Conservation (phyloP, 1,140 invertebrate genomes). For the Pseudomyrmex sp. region DNA sequence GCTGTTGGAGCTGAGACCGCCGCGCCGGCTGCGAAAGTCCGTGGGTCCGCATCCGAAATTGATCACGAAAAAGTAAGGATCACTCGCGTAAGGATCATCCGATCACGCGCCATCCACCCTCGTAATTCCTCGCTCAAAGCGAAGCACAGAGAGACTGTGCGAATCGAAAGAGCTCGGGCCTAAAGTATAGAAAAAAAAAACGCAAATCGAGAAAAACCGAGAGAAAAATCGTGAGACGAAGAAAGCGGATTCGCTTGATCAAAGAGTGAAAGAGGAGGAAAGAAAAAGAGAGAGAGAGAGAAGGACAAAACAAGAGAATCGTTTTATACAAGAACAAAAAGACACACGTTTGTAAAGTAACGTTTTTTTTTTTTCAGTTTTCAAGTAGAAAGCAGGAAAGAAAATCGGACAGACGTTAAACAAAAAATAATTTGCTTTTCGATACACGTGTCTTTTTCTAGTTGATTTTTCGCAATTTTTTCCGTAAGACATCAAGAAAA, state of each 20-base stretch:
- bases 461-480: conserved; percentile 14
- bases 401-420: conserved; percentile 7
- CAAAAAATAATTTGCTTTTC: conserved; percentile 21
- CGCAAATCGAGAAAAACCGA: conserved; percentile 20
- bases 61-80: conserved; percentile 83
- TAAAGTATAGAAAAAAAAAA: conserved; percentile 33
- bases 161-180: conserved; percentile 10
- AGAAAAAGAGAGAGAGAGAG: conserved; percentile 46
- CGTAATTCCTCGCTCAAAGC: conserved; percentile 49
- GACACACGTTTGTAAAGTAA: conserved; percentile 23
- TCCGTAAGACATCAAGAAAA: conserved; percentile 5
- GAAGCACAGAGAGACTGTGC: conserved; percentile 15
- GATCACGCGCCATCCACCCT: conserved; percentile 62
- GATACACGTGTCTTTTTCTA: neutral
- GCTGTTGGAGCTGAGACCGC: conserved; percentile 81
- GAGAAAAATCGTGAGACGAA: conserved; percentile 49
- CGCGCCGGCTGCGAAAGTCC: conserved; percentile 79
- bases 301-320: neutral
- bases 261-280: conserved; percentile 60
- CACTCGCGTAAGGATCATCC: conserved; percentile 63
- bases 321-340: neutral
- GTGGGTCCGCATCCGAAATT: conserved; percentile 73
- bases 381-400: conserved; percentile 3
- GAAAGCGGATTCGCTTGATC: conserved; percentile 29
- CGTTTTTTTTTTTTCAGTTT: conserved; percentile 21